Percentiles rank a stretch among this genome's conserved stretches.
These are phyloP conservation scores for Halotydeus destructor DNA, from an alignment of 1,140 invertebrate genomes.

Conservation along the genomic window DNA sequence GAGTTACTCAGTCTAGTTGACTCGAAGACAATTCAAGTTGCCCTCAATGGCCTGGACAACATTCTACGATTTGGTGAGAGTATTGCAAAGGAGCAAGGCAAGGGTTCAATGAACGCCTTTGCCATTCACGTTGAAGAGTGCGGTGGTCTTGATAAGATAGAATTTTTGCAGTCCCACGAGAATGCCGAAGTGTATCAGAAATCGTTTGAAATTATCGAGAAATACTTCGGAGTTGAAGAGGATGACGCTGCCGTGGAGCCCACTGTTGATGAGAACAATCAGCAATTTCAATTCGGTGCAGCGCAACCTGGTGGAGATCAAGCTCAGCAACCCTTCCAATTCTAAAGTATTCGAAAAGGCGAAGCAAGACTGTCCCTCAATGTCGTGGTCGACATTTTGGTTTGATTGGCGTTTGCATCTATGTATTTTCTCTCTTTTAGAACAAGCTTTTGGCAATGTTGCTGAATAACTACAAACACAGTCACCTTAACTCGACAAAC, in stretches of 20 bases:
- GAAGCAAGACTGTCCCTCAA: too few relatives aligned
- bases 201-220: conserved; percentile 86
- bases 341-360: too few relatives aligned
- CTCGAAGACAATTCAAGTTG: conserved; percentile 89
- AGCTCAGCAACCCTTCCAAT: too few relatives aligned
- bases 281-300: conserved; percentile 36
- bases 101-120: conserved; percentile 59
- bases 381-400: too few relatives aligned
- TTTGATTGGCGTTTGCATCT: too few relatives aligned
- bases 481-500: too few relatives aligned
- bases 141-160: conserved; percentile 93
- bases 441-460: too few relatives aligned
- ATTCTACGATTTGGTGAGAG: conserved; percentile 78
- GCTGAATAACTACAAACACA: too few relatives aligned
- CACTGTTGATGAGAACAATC: conserved; percentile 45
- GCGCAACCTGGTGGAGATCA: too few relatives aligned
- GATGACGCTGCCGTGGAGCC: conserved; percentile 54
- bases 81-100: conserved; percentile 34
- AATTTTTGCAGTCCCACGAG: conserved; percentile 86
- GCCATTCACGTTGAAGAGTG: conserved; percentile 85
- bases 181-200: conserved; percentile 91
- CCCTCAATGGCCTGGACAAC: conserved; percentile 86
- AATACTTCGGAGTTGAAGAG: conserved; percentile 77
- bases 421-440: too few relatives aligned
- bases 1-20: conserved; percentile 83